Conservation (phyloP, 2,113 vertebrate genomes). For the Gallinago jamesoni region DNA sequence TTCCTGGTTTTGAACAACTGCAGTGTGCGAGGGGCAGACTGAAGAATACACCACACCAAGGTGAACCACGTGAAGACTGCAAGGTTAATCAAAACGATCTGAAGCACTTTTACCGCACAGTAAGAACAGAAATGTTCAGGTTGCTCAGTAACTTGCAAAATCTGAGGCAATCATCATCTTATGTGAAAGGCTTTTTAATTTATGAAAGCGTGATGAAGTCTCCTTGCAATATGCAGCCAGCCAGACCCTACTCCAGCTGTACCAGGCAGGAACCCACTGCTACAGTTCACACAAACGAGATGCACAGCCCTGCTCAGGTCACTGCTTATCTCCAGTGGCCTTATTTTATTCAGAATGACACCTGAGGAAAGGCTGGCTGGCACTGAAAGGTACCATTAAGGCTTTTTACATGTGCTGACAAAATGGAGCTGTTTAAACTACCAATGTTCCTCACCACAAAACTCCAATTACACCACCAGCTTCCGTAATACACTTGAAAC, state of each 20-base stretch:
- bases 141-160: background rate
- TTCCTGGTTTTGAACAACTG: background rate
- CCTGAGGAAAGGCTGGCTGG: constrained; percentile 6
- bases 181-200: background rate
- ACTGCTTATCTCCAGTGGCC: background rate
- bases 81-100: background rate
- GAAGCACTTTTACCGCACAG: background rate
- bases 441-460: background rate
- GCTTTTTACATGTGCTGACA: background rate
- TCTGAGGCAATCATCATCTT: background rate
- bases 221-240: background rate
- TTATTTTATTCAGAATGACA: background rate
- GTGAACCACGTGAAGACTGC: background rate
- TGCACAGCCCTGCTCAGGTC: background rate
- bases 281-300: background rate
- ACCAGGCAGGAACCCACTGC: background rate
- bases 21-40: background rate
- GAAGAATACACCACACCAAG: background rate
- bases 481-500: background rate
- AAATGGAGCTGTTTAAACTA: background rate
- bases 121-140: background rate
- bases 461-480: background rate
- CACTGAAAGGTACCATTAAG: background rate
- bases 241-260: background rate
- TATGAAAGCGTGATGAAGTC: background rate